Percentiles rank a stretch among this genome's conserved stretches.
These are phyloP conservation scores for Alcis repandata DNA, from an alignment of 2,888 invertebrate species.

Conservation along the genomic window DNA sequence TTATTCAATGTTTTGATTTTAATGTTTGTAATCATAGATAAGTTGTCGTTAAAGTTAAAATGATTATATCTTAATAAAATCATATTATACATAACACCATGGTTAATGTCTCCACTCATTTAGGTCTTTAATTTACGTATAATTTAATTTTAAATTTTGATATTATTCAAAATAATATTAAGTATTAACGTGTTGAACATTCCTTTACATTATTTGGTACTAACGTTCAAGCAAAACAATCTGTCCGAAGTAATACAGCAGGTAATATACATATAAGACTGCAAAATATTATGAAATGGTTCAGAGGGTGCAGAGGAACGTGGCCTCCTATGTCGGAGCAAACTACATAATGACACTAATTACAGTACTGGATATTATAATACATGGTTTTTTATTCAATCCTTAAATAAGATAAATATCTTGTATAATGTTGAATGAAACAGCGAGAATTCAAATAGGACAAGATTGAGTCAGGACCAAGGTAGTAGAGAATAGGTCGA, in stretches of 20 bases:
- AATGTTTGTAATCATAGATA: conserved; percentile 1
- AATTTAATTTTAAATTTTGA: conserved; percentile 43
- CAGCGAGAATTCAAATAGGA: no score
- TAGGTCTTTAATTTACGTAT: conserved; percentile 22
- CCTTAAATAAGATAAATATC: neutral
- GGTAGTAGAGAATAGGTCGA: no score
- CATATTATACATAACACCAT: neutral
- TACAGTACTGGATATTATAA: conserved; percentile 55
- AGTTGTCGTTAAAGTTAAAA: conserved; percentile 4
- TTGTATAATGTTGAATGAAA: no score
- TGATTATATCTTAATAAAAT: neutral
- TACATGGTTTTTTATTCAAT: conserved; percentile 43
- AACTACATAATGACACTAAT: conserved; percentile 47
- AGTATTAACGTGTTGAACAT: conserved; percentile 49
- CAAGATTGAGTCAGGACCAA: no score
- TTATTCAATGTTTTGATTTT: neutral
- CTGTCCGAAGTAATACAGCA: conserved; percentile 50
- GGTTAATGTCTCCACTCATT: conserved; percentile 33
- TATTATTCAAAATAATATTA: conserved; percentile 41
- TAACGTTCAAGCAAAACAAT: conserved; percentile 31
- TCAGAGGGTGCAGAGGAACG: conserved; percentile 38
- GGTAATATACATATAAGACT: conserved; percentile 70
- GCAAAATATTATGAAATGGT: conserved; percentile 60
- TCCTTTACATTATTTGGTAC: conserved; percentile 46
- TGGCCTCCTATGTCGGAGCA: conserved; percentile 53